Conservation (phyloP, 2,888 invertebrate species). For the Achlya flavicornis region DNA sequence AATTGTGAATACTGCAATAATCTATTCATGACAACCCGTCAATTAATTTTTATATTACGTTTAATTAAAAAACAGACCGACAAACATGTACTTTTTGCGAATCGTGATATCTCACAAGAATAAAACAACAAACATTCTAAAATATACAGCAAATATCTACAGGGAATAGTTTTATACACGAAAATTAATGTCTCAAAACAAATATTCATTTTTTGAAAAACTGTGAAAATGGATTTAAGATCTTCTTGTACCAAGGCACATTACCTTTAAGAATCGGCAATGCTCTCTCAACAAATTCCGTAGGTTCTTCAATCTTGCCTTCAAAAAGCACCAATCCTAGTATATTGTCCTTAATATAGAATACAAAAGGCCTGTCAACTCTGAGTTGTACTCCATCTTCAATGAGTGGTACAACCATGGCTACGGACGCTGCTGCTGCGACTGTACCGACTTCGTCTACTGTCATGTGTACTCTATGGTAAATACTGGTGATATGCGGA, state of each 20-base stretch:
- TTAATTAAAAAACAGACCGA: no score
- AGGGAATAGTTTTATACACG: no score
- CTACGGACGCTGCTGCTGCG: constrained; percentile 85
- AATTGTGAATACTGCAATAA: no score
- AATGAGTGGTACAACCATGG: constrained; percentile 85
- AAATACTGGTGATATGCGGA: constrained; percentile 79
- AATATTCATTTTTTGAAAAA: no score
- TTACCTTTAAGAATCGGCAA: constrained; percentile 14
- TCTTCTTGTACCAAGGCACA: not conserved
- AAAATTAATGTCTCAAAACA: no score
- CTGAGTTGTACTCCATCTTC: constrained; percentile 77
- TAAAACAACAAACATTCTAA: no score
- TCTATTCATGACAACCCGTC: no score
- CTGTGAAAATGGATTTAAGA: no score
- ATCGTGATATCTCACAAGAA: no score
- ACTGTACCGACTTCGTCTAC: constrained; percentile 87
- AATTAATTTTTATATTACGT: no score
- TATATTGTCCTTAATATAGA: constrained; percentile 84
- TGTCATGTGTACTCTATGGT: constrained; percentile 86
- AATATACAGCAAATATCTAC: no score
- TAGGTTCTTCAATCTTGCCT: constrained; percentile 84
- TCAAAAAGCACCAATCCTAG: constrained; percentile 85
- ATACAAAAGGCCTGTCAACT: constrained; percentile 86
- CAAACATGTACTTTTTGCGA: no score
- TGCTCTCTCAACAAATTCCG: constrained; percentile 33